Evolutionary conservation across 2,797 vertebrate species (phyloP), one percentile per base, ranked within the genome.

Genomic region (Nannoperca australis): DNA sequence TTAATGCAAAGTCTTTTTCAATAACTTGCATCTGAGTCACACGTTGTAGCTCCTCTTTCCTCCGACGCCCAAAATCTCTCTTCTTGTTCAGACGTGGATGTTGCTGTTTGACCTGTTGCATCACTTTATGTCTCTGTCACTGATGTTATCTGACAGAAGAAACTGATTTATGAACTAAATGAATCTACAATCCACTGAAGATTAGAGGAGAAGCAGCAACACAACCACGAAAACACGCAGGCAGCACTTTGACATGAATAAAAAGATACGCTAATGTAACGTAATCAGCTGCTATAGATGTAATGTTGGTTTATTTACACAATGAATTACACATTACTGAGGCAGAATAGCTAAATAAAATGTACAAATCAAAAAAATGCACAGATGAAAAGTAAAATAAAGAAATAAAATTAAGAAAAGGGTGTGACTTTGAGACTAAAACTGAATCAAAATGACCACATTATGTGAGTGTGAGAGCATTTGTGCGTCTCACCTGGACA

Each of bases 401-500:
- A 38, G 2, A 38, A 38, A 11, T 10, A 11, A 11, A 38, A 38
- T 38, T 38, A 38, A 36, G 36, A 36, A 36, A 36, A 36, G 8
- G 34, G 36, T 27, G 24, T 27, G 24, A 27, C 24, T 27, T 27
- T 27, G 17, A 17, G 14, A 44, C 15, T 44, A 44, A 22, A 50
- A 50, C 10, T 5, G 5, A 50, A 22, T 50, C 22, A 27, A 0
- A 15, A 8, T 40, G n/a, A 36, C 27, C 5, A 49, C 5, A 30
- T 60, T 10, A 15, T 61, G 47, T 6, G 10, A 34, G 1, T 3
- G 12, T 2, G 17, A 17, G 18, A 42, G 7, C 60, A 1, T 13
- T 7, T 44, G 36, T 2, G 10, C 22, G 15, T 42, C 73, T 79
- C 53, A 99, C 98, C 98, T 99, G 88, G 98, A 97, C 83, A 99